Conservation (phyloP, 2,113 vertebrate species). For the Cebus imitator region DNA sequence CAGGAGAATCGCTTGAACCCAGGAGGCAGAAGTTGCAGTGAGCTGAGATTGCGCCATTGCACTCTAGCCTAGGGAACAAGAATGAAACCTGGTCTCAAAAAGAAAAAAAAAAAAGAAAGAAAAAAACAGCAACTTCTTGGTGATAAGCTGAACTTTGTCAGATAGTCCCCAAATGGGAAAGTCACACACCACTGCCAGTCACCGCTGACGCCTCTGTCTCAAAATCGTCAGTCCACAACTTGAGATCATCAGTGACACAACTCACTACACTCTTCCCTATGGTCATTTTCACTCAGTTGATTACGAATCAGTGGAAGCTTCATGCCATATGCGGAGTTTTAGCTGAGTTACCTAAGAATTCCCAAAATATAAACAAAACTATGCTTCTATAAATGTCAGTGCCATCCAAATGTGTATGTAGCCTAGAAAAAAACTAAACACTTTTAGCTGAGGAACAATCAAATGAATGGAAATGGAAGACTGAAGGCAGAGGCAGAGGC, state of each 20-base stretch:
- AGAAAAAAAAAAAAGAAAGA: background rate
- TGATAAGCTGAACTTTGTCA: background rate
- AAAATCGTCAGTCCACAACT: background rate
- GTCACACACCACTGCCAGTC: background rate
- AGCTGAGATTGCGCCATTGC: no score
- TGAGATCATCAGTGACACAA: background rate
- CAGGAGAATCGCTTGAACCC: no score
- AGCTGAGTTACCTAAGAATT: background rate
- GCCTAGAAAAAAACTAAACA: conserved; percentile 21
- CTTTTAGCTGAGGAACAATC: background rate
- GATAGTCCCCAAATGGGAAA: background rate
- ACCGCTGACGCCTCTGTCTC: background rate
- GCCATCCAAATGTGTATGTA: background rate
- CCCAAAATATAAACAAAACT: background rate
- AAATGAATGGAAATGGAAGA: background rate
- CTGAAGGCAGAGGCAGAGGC: background rate
- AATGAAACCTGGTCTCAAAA: no score
- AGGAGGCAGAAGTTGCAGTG: no score
- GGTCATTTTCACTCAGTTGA: background rate
- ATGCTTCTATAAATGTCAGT: background rate
- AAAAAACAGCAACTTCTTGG: background rate
- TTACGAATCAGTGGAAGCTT: background rate
- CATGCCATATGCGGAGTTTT: background rate
- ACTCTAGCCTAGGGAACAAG: no score
- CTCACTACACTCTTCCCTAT: no score